Conservation (phyloP, 2,113 vertebrate genomes). For the Columba janthina region DNA sequence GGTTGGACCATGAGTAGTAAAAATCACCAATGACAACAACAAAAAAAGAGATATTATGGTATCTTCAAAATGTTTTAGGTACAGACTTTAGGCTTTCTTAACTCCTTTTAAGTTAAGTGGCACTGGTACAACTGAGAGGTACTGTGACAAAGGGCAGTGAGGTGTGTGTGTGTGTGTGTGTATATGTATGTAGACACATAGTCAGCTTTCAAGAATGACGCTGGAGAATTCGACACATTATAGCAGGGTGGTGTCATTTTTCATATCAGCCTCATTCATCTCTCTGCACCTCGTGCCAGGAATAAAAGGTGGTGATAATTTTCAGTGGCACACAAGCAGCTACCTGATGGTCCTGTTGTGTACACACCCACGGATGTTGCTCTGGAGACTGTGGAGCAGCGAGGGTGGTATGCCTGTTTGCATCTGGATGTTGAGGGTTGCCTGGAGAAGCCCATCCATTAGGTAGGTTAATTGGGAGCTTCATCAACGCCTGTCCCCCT, state of each 20-base stretch:
- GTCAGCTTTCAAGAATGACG: slow-evolving; percentile 5
- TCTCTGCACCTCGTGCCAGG: slow-evolving; percentile 9
- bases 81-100: neutral
- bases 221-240: slow-evolving; percentile 38
- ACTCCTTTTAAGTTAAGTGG: neutral
- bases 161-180: neutral
- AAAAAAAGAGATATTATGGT: neutral
- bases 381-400: neutral
- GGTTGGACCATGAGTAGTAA: neutral
- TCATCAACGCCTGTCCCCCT: neutral
- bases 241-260: slow-evolving; percentile 46
- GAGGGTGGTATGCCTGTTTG: neutral
- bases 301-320: slow-evolving; percentile 28
- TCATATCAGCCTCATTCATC: slow-evolving; percentile 54
- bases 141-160: neutral
- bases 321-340: slow-evolving; percentile 27
- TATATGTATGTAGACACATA: neutral
- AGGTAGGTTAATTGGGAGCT: neutral
- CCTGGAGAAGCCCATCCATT: neutral
- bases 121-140: neutral
- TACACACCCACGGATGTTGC: neutral
- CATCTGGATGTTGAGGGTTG: neutral
- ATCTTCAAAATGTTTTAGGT: neutral
- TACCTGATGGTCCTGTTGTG: slow-evolving; percentile 61
- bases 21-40: neutral